Base-by-base conservation (phyloP, 2,113 vertebrate species). In the Daphoenositta chrysoptera region DNA sequence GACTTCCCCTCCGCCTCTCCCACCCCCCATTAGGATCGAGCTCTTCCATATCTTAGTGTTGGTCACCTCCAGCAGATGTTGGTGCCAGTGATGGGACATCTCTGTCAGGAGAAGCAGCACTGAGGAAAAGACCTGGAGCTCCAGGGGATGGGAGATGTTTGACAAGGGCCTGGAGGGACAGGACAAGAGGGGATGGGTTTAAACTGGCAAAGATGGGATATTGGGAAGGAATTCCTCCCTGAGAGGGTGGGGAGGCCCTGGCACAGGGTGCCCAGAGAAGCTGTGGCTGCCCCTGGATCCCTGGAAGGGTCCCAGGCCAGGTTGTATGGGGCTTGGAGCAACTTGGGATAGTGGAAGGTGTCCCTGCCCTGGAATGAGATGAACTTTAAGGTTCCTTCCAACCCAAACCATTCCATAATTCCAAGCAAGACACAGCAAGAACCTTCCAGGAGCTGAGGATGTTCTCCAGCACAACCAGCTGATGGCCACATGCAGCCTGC, bases 241-340 rank as follows among this genome's bases (percentile, higher is more conserved):
- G 0, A 0, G 16, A 64, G 17, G 6, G 75, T 35, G 75, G 2
- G 0, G 0, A 61, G 19, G 15, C 23, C 19, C 19, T 39, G 64
- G 30, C 16, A 79, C 0, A 23, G 56, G n/a, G 0, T 40, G 13
- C 30, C 24, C 65, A 56, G 73, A 53, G 73, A 0, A 53, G 73
- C 64, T 78, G 53, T 8, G 45, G 45, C 33, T 69, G 33, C 10
- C 30, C 47, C 54, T 42, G 44, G 53, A 68, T 31, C 21, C 33
- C 68, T 47, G 58, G 42, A 0, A 73, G 28, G 47, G 40, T 2
- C n/a, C 73, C 28, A 70, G 24, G 30, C 40, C 48, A 48, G n/a
- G 48, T 0, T 54, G 48, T 39, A 70, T 0, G 3, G 5, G 28
- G 28, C 19, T 47, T n/a, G 65, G 40, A 63, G 11, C 68, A n/a